Percentiles rank a stretch among this genome's conserved stretches.
Conservation (phyloP, 1,140 invertebrate species). For the Pseudomyrmex gracilis region DNA sequence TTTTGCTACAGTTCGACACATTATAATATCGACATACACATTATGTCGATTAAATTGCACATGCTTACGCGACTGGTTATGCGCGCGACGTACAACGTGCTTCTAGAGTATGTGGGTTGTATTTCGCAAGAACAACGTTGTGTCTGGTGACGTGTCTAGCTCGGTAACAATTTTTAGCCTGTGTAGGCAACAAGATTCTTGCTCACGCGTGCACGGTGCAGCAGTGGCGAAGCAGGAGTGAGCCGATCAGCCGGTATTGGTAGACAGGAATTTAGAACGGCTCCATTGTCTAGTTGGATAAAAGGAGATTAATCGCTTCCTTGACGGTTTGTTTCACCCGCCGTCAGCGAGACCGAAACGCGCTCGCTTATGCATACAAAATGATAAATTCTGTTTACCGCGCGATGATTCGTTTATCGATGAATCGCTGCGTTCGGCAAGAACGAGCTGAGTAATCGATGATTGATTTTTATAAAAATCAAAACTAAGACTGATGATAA, state of each 20-base stretch:
- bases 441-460: no score
- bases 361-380: background rate
- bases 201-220: slow-evolving; percentile 51
- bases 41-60: slow-evolving; percentile 21
- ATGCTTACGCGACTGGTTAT: slow-evolving; percentile 7
- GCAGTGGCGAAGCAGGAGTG: slow-evolving; percentile 16
- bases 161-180: slow-evolving; percentile 62
- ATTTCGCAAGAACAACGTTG: slow-evolving; percentile 71
- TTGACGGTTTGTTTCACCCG: slow-evolving; percentile 27
- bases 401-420: slow-evolving; percentile 43
- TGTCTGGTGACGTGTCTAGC: slow-evolving; percentile 76
- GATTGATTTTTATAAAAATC: no score
- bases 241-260: slow-evolving; percentile 63
- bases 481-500: no score
- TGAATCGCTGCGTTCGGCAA: no score
- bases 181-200: slow-evolving; percentile 62
- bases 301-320: slow-evolving; percentile 67
- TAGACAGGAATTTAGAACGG: slow-evolving; percentile 73
- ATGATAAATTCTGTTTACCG: slow-evolving; percentile 1
- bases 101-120: slow-evolving; percentile 68
- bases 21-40: slow-evolving; percentile 11
- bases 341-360: background rate
- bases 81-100: slow-evolving; percentile 66
- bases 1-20: background rate
- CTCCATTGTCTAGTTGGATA: slow-evolving; percentile 69